Evolutionary conservation across 2,888 invertebrate genomes (phyloP).

Genomic region (Minunthozetes semirufus): DNA sequence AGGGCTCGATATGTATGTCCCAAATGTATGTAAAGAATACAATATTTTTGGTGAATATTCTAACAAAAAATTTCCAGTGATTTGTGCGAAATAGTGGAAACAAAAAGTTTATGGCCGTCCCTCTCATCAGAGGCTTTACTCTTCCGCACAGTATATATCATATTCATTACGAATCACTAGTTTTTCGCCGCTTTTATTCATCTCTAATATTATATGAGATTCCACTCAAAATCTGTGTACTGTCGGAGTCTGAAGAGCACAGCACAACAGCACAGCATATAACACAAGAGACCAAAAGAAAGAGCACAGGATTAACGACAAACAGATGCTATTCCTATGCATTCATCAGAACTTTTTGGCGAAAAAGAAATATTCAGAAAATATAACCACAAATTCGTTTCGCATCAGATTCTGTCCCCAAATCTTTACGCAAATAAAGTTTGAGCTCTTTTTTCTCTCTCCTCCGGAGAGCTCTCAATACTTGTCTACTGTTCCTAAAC

Average conservation of each 20-base stretch:
- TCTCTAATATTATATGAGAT: conserved; percentile 5
- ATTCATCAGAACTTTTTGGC: not conserved
- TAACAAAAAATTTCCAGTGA: not conserved
- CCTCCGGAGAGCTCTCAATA: not conserved
- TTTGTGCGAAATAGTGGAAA: not conserved
- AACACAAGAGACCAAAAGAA: not conserved
- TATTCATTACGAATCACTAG: not conserved
- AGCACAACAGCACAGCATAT: too few species aligned
- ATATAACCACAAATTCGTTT: conserved; percentile 24
- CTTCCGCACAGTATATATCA: not conserved
- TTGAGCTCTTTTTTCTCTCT: conserved; percentile 18
- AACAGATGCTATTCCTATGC: conserved; percentile 16
- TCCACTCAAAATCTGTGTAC: not conserved
- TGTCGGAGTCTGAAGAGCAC: too few species aligned
- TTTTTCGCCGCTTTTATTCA: not conserved
- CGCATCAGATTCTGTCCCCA: conserved; percentile 16
- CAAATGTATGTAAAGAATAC: not conserved
- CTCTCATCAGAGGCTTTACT: not conserved
- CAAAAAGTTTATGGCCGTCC: not conserved
- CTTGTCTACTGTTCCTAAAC: not conserved
- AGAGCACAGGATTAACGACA: conserved; percentile 27
- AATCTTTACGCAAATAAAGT: conserved; percentile 25
- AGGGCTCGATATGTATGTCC: conserved; percentile 4
- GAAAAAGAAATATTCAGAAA: not conserved
- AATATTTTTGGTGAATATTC: not conserved